phyloP scores from a whole-genome alignment of 2,797 vertebrate species.

The Tapirus indicus region DNA sequence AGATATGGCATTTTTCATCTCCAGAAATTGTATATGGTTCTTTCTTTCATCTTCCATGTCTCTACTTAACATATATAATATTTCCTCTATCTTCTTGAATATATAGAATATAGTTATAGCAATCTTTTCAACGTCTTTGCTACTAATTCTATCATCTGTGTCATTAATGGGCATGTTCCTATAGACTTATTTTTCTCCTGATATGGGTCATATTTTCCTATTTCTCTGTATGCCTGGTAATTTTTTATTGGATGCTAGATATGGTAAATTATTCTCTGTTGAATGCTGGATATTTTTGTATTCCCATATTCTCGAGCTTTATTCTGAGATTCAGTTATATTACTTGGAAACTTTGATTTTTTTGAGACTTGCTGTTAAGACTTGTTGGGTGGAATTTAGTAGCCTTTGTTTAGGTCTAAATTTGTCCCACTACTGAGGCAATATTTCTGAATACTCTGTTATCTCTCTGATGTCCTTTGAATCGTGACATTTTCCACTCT shows the following conservation, averaged over 20 bases:
- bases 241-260: neutral
- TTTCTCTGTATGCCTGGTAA: neutral
- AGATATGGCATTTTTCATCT: neutral
- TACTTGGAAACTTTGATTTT: neutral
- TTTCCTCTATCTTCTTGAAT: neutral
- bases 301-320: neutral
- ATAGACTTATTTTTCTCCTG: neutral
- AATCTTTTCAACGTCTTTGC: neutral
- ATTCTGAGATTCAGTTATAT: neutral
- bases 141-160: neutral
- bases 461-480: neutral
- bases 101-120: neutral
- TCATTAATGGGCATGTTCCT: neutral
- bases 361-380: neutral
- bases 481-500: neutral
- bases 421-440: neutral
- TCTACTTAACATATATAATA: neutral
- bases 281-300: neutral
- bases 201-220: neutral
- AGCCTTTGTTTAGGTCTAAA: neutral
- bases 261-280: neutral
- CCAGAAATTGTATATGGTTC: neutral
- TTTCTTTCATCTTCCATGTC: neutral
- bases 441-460: neutral
- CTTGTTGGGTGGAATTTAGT: neutral